These are phyloP conservation scores for Lithobates sylvaticus DNA, from an alignment of 2,797 vertebrate genomes.

Conservation along the genomic window DNA sequence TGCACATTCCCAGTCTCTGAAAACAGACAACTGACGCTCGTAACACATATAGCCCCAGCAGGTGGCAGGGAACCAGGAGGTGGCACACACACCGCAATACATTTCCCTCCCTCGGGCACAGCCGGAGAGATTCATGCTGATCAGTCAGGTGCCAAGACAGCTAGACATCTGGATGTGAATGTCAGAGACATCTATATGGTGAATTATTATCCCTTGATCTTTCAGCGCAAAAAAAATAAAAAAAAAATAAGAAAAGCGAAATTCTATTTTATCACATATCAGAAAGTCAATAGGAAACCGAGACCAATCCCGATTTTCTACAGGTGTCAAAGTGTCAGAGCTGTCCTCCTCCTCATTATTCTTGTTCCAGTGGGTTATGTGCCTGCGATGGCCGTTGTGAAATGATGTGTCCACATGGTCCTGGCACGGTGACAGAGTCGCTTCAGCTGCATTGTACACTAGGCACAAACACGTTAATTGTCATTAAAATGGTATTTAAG, in stretches of 20 bases:
- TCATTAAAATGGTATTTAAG: constrained; percentile 38
- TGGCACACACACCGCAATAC: constrained; percentile 12
- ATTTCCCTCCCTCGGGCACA: constrained; percentile 32
- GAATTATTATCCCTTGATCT: constrained; percentile 48
- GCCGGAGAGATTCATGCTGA: constrained; percentile 40
- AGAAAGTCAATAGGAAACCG: constrained; percentile 5
- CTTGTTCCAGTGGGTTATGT: constrained; percentile 10
- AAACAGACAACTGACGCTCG: constrained; percentile 14
- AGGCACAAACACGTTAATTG: constrained; percentile 16
- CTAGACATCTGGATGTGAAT: constrained; percentile 53
- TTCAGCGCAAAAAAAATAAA: constrained; percentile 31
- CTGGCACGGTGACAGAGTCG: background rate
- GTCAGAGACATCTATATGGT: constrained; percentile 49
- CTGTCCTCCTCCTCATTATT: constrained; percentile 12
- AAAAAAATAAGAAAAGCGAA: background rate
- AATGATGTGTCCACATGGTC: constrained; percentile 5
- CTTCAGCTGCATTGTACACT: background rate
- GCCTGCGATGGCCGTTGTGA: background rate
- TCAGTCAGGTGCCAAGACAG: constrained; percentile 50
- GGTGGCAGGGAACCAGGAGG: constrained; percentile 20
- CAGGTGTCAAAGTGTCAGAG: constrained; percentile 34
- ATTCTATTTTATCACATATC: constrained; percentile 25
- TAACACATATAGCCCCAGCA: constrained; percentile 41
- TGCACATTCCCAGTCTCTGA: background rate
- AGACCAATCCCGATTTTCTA: constrained; percentile 16